phyloP scores from a whole-genome alignment of 2,797 vertebrate genomes.

The Anisognathus igniventris region DNA sequence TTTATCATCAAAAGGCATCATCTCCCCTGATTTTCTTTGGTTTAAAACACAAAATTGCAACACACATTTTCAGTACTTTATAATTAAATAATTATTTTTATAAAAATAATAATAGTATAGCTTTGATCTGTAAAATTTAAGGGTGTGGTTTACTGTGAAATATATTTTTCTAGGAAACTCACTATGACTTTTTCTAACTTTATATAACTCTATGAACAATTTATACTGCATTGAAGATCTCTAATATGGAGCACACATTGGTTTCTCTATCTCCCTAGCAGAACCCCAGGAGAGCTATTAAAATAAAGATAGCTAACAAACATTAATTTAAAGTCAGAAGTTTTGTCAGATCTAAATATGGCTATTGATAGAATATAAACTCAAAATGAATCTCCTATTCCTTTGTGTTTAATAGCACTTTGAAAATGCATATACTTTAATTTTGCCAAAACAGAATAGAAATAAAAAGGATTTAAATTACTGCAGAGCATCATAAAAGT shows the following conservation, averaged over 20 bases:
- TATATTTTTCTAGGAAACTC: neutral
- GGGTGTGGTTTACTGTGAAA: neutral
- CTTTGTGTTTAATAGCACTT: neutral
- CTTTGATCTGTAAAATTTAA: neutral
- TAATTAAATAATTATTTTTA: neutral
- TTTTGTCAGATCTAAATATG: neutral
- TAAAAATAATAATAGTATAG: neutral
- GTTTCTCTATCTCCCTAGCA: neutral
- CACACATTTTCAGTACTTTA: neutral
- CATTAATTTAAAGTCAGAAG: neutral
- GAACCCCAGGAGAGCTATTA: neutral
- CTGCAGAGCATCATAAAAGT: neutral
- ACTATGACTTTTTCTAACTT: neutral
- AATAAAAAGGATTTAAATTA: slow-evolving; percentile 11
- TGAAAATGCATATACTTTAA: neutral
- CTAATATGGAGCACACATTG: neutral
- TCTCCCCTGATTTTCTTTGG: neutral
- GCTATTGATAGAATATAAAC: neutral
- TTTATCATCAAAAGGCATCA: neutral
- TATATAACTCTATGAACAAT: neutral
- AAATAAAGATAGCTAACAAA: neutral
- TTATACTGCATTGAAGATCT: neutral
- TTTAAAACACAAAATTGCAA: neutral
- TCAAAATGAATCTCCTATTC: neutral
- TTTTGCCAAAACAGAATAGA: neutral